Percentiles rank a stretch among this genome's conserved stretches.
These are phyloP conservation scores for Asteroscopus sphinx DNA, from an alignment of 2,888 invertebrate species.

Conservation along the genomic window DNA sequence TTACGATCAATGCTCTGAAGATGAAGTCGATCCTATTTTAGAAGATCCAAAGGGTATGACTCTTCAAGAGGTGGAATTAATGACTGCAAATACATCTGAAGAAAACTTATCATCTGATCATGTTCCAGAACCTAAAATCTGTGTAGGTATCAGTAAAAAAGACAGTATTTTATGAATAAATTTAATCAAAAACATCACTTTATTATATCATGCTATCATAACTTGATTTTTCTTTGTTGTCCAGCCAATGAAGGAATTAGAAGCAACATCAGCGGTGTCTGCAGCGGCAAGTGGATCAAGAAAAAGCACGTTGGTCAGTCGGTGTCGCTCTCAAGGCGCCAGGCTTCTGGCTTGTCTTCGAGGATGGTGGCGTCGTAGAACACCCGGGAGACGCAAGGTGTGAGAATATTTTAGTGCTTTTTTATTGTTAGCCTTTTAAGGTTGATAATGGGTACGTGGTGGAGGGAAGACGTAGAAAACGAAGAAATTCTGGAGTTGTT, in stretches of 20 bases:
- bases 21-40: constrained; percentile 72
- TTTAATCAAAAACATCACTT: no score
- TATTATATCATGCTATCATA: no score
- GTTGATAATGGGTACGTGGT: no score
- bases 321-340: constrained; percentile 79
- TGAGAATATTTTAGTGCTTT: constrained; percentile 1
- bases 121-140: constrained; percentile 31
- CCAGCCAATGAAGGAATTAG: constrained; percentile 59
- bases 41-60: constrained; percentile 78
- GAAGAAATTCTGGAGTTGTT: no score
- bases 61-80: constrained; percentile 80
- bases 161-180: not conserved
- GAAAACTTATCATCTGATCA: constrained; percentile 51
- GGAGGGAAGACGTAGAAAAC: no score
- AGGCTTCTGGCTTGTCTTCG: constrained; percentile 77
- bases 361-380: constrained; percentile 82
- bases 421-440: not conserved
- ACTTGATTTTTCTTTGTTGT: not conserved
- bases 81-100: constrained; percentile 68
- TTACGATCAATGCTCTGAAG: constrained; percentile 81
- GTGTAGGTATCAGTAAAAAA: constrained; percentile 40
- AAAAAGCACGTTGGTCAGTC: constrained; percentile 73
- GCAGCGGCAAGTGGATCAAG: constrained; percentile 66
- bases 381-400: constrained; percentile 77
- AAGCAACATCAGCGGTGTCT: constrained; percentile 67